Base-by-base conservation (phyloP, 2,113 vertebrate species). In the Setophaga kirtlandii region DNA sequence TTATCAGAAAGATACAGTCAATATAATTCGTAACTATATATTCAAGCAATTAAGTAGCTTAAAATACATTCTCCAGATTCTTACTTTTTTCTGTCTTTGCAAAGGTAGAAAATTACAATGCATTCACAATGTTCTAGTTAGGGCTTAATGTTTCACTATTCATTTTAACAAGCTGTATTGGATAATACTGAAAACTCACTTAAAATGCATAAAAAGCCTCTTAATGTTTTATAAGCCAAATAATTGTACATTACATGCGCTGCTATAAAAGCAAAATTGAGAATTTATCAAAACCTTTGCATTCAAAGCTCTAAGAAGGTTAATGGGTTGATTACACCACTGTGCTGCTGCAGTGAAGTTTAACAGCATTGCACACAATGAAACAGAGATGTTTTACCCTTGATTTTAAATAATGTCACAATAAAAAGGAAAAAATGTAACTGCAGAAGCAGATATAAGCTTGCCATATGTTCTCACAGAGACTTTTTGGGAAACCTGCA, bases 231-330 rank as follows among this genome's bases (percentile, higher is more conserved):
- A 81, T 55, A 64, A 83, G 35, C 23, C 71, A 86, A 90, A 59
- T 69, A 69, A 88, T 37, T 60, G n/a, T 37, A 88, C 9, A 17
- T 78, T 89, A 42, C 19, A 33, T 12, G 12, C 1, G 3, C 47
- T 86, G 60, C 64, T 82, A 44, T 71, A 93, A 91, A 94, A 95
- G 70, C 62, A 77, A 88, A 89, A n/a, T 23, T 74, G 46, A 47
- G 78, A 53, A 69, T 73, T 88, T 53, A 90, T 53, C 49, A 92
- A 82, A 93, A 69, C 0, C 1, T 88, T 91, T 79, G 37, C 44
- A 85, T 69, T 90, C 37, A 82, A 85, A 87, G 28, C 44, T 56
- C 41, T 77, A 33, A 63, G 58, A 31, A 87, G 28, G 65, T 62
- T 92, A 86, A 86, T 58, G 84, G 59, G 68, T 58, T 93, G 92